Evolutionary conservation across 2,888 invertebrate genomes (phyloP), one percentile per base, ranked within the genome.

Genomic region (Synergus gifuensis): DNA sequence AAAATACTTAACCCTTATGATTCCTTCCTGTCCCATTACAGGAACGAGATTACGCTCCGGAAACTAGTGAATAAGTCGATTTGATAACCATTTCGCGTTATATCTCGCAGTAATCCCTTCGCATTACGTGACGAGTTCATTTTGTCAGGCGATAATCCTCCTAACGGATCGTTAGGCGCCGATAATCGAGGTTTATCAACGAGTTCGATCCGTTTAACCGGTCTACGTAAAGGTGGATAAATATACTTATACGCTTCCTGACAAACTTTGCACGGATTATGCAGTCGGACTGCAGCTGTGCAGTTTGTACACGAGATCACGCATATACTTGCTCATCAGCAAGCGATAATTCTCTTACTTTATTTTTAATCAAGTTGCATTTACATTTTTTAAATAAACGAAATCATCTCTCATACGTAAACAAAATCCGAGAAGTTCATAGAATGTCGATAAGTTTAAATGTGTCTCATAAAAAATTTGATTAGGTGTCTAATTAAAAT

Each of bases 161-260:
- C 79, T 76, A 83, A 82, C 78, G 83, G 83, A 85, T 86, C 85
- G 85, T 86, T 85, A 86, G 83, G 83, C 79, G 81, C 81, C 82
- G 84, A 85, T 85, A 85, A 85, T 81, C 83, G 84, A 78, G 83
- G 83, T 80, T 83, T 82, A 84, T 85, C 85, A 81, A 77, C 79
- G 79, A 67, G 63, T 81, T 77, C 78, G 73, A 82, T 82, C 82
- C 67, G 46, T 28, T 69, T 69, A 69, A 69, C 46, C 67, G 46
- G 67, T 69, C 67, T 69, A 2, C 22, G 46, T 22, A 5, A 44
- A 69, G 28, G 46, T 28, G 67, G 46, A 46, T 69, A 69, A 69
- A 69, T 69, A 69, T 18, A 69, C 67, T 69, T 49, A 46, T 28
- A 28, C 44, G 44, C 67, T 67, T 67, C 44, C 44, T 67, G 49